Conservation (phyloP, 1,140 invertebrate genomes). For the Pogonus chalceus region DNA sequence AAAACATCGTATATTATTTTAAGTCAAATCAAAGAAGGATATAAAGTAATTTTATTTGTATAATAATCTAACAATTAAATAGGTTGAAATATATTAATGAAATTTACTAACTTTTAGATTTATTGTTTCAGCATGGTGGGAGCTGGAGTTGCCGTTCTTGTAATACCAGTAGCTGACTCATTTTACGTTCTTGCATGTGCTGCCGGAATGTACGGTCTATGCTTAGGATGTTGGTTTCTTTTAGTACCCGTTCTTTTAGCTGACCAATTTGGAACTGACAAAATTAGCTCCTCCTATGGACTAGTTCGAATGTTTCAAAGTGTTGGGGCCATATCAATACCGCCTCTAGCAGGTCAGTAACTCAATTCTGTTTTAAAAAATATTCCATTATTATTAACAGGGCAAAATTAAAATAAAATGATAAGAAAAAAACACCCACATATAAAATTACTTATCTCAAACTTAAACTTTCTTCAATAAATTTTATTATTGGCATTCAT, state of each 20-base stretch:
- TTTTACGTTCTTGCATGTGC: slow-evolving; percentile 50
- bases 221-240: slow-evolving; percentile 64
- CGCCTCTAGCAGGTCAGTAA: slow-evolving; percentile 50
- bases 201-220: slow-evolving; percentile 54
- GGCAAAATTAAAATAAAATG: too few relatives aligned
- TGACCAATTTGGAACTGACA: slow-evolving; percentile 59
- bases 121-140: slow-evolving; percentile 46
- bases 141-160: slow-evolving; percentile 53
- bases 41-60: too few relatives aligned
- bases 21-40: too few relatives aligned
- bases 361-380: too few relatives aligned
- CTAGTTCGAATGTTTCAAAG: slow-evolving; percentile 65
- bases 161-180: slow-evolving; percentile 51
- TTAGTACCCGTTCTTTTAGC: slow-evolving; percentile 60
- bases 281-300: slow-evolving; percentile 63
- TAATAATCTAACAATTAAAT: too few relatives aligned
- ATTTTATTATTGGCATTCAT: too few relatives aligned
- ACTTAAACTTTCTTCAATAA: too few relatives aligned
- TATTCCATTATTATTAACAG: too few relatives aligned
- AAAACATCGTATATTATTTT: too few relatives aligned
- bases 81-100: too few relatives aligned
- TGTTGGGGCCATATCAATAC: slow-evolving; percentile 59
- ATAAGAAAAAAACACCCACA: too few relatives aligned
- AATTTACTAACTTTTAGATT: not conserved
- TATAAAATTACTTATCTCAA: too few relatives aligned